Conservation (phyloP, 1,140 invertebrate species). For the Spodoptera frugiperda region DNA sequence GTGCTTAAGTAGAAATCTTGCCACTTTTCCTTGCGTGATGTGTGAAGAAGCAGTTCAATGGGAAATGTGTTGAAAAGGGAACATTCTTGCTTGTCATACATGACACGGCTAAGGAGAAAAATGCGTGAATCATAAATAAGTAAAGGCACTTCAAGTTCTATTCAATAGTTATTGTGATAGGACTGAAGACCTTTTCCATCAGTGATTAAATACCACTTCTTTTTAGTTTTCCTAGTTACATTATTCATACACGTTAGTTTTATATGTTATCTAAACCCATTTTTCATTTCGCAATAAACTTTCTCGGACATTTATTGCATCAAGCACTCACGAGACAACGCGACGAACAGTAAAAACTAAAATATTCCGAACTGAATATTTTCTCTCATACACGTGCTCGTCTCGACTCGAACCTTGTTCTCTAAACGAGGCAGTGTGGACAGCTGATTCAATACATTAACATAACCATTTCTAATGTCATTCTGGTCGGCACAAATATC, state of each 20-base stretch:
- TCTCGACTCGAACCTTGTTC: neutral
- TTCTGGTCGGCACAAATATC: slow-evolving; percentile 29
- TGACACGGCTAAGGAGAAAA: neutral
- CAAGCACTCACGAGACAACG: slow-evolving; percentile 12
- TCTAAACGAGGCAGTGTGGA: neutral
- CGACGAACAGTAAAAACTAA: slow-evolving; percentile 3
- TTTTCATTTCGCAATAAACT: slow-evolving; percentile 15
- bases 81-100: neutral
- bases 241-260: neutral
- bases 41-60: slow-evolving; percentile 20
- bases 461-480: slow-evolving; percentile 42
- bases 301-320: slow-evolving; percentile 35
- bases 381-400: neutral
- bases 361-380: slow-evolving; percentile 32
- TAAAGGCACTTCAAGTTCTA: too few relatives aligned
- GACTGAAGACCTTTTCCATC: too few relatives aligned
- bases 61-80: slow-evolving; percentile 31
- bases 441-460: slow-evolving; percentile 45
- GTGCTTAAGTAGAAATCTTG: slow-evolving; percentile 27
- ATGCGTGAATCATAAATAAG: too few relatives aligned
- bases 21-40: slow-evolving; percentile 13
- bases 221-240: too few relatives aligned
- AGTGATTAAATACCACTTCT: too few relatives aligned
- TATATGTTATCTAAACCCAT: neutral
- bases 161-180: too few relatives aligned